These are phyloP conservation scores for Lepilemur ruficaudatus DNA, from an alignment of 2,797 vertebrate species.

Conservation along the genomic window DNA sequence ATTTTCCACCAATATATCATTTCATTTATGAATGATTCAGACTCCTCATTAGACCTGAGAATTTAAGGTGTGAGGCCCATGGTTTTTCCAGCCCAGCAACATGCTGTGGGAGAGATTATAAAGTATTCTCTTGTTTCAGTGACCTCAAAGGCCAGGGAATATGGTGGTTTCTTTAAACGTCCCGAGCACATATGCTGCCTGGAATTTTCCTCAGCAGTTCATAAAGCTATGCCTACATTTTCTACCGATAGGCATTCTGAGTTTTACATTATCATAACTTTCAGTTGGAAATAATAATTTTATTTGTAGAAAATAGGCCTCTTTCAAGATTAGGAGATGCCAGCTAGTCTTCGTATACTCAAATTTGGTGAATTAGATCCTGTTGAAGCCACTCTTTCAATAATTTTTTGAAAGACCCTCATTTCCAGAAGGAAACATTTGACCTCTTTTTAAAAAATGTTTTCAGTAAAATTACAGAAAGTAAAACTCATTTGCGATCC, in stretches of 20 bases:
- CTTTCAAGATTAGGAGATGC: constrained; percentile 6
- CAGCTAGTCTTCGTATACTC: not conserved
- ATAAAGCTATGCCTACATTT: not conserved
- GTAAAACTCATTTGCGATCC: not conserved
- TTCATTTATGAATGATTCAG: constrained; percentile 34
- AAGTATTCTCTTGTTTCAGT: constrained; percentile 24
- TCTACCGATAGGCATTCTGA: not conserved
- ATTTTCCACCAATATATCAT: constrained; percentile 63
- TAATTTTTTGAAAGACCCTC: not conserved
- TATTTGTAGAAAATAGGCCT: constrained; percentile 24
- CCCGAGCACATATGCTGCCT: not conserved
- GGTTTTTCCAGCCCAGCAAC: not conserved
- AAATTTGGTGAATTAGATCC: not conserved
- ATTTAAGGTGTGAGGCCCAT: not conserved
- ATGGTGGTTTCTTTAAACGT: constrained; percentile 5
- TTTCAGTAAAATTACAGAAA: constrained; percentile 22
- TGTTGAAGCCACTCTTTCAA: not conserved
- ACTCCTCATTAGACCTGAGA: constrained; percentile 57
- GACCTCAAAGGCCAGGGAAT: not conserved
- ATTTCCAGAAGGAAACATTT: not conserved
- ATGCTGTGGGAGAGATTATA: constrained; percentile 8
- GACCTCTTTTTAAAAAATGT: not conserved
- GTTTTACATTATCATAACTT: not conserved
- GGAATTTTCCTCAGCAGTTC: not conserved
- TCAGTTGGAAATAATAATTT: constrained; percentile 23